These are phyloP conservation scores for Melozone crissalis DNA, from an alignment of 2,113 vertebrate species.

Conservation along the genomic window DNA sequence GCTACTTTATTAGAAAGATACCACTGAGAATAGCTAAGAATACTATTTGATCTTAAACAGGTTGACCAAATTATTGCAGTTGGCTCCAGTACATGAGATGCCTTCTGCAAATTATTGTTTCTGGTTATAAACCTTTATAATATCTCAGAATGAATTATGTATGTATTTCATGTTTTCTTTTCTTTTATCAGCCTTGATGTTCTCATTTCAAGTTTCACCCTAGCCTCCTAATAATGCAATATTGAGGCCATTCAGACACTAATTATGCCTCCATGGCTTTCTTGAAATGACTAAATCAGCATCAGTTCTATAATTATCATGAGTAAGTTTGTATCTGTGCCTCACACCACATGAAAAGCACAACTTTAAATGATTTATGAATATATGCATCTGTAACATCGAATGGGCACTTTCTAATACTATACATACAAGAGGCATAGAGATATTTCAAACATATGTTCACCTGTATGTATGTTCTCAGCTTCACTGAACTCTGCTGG, in stretches of 20 bases:
- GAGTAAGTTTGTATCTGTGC: slow-evolving; percentile 82
- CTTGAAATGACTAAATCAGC: slow-evolving; percentile 93
- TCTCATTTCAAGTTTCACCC: slow-evolving; percentile 88
- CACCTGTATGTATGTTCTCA: slow-evolving; percentile 46
- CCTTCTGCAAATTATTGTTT: slow-evolving; percentile 83
- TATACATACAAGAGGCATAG: background rate
- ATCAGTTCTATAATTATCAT: slow-evolving; percentile 95
- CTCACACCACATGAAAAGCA: slow-evolving; percentile 79
- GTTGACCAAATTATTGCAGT: slow-evolving; percentile 82
- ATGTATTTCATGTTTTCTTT: slow-evolving; percentile 87
- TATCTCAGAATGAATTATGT: slow-evolving; percentile 86
- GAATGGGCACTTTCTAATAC: slow-evolving; percentile 39
- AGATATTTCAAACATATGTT: background rate
- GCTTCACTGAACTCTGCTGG: background rate
- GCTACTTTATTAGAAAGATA: slow-evolving; percentile 85
- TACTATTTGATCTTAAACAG: slow-evolving; percentile 85
- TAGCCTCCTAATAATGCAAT: slow-evolving; percentile 91
- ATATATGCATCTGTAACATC: slow-evolving; percentile 74
- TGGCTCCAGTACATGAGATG: slow-evolving; percentile 75
- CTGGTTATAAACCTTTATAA: slow-evolving; percentile 83
- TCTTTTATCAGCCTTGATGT: slow-evolving; percentile 90
- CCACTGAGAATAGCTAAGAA: slow-evolving; percentile 84
- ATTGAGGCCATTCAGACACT: slow-evolving; percentile 95
- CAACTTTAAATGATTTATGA: slow-evolving; percentile 82
- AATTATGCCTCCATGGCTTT: slow-evolving; percentile 92